Evolutionary conservation across 2,888 invertebrate genomes (phyloP).

Genomic region (Ornithoptera alexandrae): DNA sequence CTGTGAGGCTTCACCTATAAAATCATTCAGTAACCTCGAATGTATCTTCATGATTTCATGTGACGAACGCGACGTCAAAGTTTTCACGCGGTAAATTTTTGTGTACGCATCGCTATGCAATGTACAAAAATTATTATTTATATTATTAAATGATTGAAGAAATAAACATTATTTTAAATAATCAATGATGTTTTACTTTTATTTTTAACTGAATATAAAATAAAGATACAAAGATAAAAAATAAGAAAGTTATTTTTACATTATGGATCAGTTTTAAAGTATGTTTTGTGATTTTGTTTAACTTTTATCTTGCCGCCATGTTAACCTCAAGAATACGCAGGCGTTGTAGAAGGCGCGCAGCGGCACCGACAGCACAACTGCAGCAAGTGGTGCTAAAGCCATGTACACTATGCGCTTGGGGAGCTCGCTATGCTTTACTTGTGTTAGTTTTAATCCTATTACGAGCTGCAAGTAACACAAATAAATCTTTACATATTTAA

Average conservation of each 20-base stretch:
- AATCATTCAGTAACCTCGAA: conserved; percentile 17
- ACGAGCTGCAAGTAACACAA: conserved; percentile 42
- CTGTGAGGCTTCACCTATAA: conserved; percentile 16
- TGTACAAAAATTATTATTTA: conserved; percentile 79
- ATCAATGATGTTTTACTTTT: conserved; percentile 32
- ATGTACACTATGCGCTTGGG: conserved; percentile 41
- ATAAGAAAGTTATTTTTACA: conserved; percentile 4
- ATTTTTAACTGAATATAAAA: not conserved
- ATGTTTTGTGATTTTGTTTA: conserved; percentile 29
- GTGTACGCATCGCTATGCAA: conserved; percentile 68
- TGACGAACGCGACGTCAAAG: conserved; percentile 52
- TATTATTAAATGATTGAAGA: conserved; percentile 76
- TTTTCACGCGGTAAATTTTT: conserved; percentile 51
- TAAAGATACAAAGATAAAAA: conserved; percentile 13
- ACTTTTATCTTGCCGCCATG: conserved; percentile 32
- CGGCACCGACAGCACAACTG: conserved; percentile 48
- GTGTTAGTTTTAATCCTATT: conserved; percentile 45
- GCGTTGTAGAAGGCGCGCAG: conserved; percentile 55
- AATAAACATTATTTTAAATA: conserved; percentile 77
- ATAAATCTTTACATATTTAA: too few species aligned
- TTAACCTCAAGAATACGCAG: conserved; percentile 43
- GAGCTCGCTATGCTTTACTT: conserved; percentile 47
- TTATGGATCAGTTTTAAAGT: not conserved
- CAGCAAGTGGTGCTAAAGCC: conserved; percentile 47
- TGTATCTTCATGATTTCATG: conserved; percentile 28